A percentile compares a stretch with the other conserved stretches of the same genome.
Evolutionary conservation across 2,888 invertebrate species (phyloP).

Genomic region (Lottia scabra): DNA sequence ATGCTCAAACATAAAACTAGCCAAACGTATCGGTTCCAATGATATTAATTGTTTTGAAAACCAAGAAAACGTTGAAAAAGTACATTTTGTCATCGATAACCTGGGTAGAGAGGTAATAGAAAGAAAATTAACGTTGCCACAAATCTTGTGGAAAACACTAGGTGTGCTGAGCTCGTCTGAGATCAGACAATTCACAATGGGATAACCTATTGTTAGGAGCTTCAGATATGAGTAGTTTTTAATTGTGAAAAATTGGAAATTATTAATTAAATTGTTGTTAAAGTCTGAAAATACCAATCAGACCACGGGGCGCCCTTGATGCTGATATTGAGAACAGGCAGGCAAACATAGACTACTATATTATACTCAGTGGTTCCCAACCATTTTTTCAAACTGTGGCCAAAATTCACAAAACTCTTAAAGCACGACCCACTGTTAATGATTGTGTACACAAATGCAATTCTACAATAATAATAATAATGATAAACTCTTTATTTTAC

Average conservation of each 20-base stretch:
- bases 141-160: slow-evolving; percentile 7
- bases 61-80: background rate
- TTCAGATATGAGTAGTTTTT: slow-evolving; percentile 1
- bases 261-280: slow-evolving; percentile 3
- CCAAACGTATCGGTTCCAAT: background rate
- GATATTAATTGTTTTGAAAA: background rate
- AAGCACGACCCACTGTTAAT: too few species aligned
- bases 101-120: slow-evolving; percentile 14
- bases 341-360: too few species aligned
- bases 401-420: too few species aligned
- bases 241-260: background rate
- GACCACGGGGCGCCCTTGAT: too few species aligned
- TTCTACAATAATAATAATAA: too few species aligned
- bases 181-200: background rate
- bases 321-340: too few species aligned
- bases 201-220: background rate
- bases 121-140: slow-evolving; percentile 16
- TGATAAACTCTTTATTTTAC: too few species aligned
- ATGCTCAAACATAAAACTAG: slow-evolving; percentile 3
- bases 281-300: background rate
- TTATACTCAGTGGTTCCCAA: too few species aligned
- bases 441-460: too few species aligned
- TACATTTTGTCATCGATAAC: slow-evolving; percentile 9
- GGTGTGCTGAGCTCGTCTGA: background rate
- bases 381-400: too few species aligned